phyloP scores from a whole-genome alignment of 2,888 invertebrate species.

The Corythucha ciliata region DNA sequence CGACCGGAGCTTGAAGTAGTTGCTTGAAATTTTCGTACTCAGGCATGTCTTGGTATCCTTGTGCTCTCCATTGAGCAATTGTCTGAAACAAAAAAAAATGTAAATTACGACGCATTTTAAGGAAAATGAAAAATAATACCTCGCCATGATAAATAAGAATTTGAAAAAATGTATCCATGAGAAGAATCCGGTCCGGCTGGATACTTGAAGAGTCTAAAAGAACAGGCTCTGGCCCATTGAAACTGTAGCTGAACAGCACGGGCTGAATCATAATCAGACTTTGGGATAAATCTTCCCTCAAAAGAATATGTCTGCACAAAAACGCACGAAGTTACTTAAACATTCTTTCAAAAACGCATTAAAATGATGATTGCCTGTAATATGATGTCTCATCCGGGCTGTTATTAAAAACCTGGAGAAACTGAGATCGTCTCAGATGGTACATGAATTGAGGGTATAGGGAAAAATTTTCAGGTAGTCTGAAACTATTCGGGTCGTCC shows the following conservation, averaged over 20 bases:
- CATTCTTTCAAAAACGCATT: background rate
- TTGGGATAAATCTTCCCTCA: slow-evolving; percentile 94
- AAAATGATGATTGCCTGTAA: slow-evolving; percentile 84
- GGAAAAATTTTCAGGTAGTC: slow-evolving; percentile 92
- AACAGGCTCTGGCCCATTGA: slow-evolving; percentile 95
- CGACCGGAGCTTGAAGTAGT: slow-evolving; percentile 87
- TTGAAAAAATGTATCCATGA: slow-evolving; percentile 99
- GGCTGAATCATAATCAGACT: slow-evolving; percentile 99
- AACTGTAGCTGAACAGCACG: slow-evolving; percentile 95
- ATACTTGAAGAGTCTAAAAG: slow-evolving; percentile 95
- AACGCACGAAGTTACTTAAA: no score
- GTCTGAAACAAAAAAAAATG: no score
- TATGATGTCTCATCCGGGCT: slow-evolving; percentile 99
- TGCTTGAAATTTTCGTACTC: slow-evolving; percentile 98
- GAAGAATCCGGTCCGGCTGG: slow-evolving; percentile 89
- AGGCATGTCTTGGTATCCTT: slow-evolving; percentile 91
- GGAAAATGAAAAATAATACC: no score
- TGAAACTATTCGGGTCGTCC: slow-evolving; percentile 94
- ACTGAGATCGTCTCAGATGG: slow-evolving; percentile 94
- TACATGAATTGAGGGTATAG: slow-evolving; percentile 99
- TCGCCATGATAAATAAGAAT: slow-evolving; percentile 99
- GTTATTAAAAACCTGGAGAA: slow-evolving; percentile 98
- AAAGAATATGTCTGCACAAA: slow-evolving; percentile 95
- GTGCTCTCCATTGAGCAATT: slow-evolving; percentile 92
- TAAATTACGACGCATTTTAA: no score